These are phyloP conservation scores for Pseudois nayaur DNA, from an alignment of 2,113 vertebrate species.

Conservation along the genomic window DNA sequence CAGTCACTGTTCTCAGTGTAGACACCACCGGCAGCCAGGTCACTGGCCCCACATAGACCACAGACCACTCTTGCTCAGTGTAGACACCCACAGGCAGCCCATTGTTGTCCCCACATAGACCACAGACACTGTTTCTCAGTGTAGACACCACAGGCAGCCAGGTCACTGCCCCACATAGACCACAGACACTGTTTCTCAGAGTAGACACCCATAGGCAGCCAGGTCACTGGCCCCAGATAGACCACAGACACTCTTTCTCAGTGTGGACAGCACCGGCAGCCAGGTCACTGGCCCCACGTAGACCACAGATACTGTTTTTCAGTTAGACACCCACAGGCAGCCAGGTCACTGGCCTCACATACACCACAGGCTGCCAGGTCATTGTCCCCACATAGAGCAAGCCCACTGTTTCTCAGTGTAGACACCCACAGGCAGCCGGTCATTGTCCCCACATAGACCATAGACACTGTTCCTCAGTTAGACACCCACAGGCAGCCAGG, in stretches of 20 bases:
- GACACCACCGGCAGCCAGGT: too few relatives aligned
- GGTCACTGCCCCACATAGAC: too few relatives aligned
- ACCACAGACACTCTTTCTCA: neutral
- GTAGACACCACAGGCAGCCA: too few relatives aligned
- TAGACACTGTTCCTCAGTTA: neutral
- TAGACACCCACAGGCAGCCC: too few relatives aligned
- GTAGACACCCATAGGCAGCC: too few relatives aligned
- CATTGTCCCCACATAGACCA: neutral
- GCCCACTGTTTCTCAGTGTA: neutral
- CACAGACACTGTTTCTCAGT: too few relatives aligned
- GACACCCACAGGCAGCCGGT: neutral
- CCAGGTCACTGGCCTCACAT: rapidly evolving
- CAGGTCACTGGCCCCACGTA: neutral
- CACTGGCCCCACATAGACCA: too few relatives aligned
- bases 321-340: neutral
- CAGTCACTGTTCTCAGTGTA: too few relatives aligned
- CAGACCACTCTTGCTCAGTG: too few relatives aligned
- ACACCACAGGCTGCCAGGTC: neutral
- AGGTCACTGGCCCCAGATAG: too few relatives aligned
- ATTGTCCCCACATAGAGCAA: neutral
- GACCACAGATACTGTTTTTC: neutral
- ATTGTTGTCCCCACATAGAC: too few relatives aligned
- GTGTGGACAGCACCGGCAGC: neutral
- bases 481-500: neutral
- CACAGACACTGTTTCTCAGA: too few relatives aligned